Evolutionary conservation across 2,888 invertebrate species (phyloP).

Genomic region (Argyra leucocephala): DNA sequence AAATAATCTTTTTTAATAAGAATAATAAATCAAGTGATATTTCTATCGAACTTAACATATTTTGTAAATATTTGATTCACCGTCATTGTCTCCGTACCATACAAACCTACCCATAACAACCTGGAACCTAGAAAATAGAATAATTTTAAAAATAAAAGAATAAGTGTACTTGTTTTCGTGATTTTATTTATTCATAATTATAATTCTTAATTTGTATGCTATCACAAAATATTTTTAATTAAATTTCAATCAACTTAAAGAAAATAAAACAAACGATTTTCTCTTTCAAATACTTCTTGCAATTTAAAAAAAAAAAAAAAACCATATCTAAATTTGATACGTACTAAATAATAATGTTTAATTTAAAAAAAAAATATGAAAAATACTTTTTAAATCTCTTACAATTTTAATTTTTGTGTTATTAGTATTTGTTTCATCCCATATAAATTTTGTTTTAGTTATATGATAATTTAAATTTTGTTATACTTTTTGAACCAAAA

Average conservation of each 20-base stretch:
- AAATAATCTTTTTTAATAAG: too few species aligned
- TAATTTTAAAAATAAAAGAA: too few species aligned
- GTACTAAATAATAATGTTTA: not conserved
- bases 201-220: not conserved
- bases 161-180: not conserved
- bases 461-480: not conserved
- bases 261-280: not conserved
- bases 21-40: too few species aligned
- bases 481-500: too few species aligned
- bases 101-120: too few species aligned
- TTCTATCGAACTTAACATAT: too few species aligned
- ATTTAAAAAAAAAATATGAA: not conserved
- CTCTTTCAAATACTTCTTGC: not conserved
- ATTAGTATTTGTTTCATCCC: not conserved
- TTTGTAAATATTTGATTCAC: too few species aligned
- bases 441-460: not conserved
- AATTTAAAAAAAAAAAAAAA: not conserved
- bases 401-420: not conserved
- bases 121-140: too few species aligned
- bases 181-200: not conserved
- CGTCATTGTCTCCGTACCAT: too few species aligned
- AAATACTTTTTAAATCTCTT: not conserved
- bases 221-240: not conserved
- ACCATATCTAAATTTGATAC: too few species aligned
- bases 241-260: not conserved